A percentile compares a stretch with the other conserved stretches of the same genome.
Conservation (phyloP, 2,888 invertebrate species). For the Eustalomyia histrio region DNA sequence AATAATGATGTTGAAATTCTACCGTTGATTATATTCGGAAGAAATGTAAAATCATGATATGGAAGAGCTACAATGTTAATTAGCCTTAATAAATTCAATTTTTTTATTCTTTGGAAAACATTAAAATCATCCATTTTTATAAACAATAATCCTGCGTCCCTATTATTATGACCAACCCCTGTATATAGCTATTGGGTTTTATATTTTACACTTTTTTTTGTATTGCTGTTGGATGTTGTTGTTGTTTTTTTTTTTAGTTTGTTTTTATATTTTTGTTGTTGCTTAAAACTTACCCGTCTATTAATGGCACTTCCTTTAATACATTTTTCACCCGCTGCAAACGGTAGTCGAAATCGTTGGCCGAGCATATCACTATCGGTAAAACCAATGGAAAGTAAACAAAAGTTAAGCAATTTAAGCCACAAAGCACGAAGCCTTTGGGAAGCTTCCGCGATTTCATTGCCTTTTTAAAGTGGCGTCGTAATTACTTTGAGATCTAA, state of each 20-base stretch:
- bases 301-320: conserved; percentile 82
- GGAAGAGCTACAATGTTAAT: too few species aligned
- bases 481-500: conserved; percentile 77
- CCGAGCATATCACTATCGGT: conserved; percentile 77
- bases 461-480: conserved; percentile 75
- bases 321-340: conserved; percentile 82
- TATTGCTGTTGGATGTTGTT: background rate
- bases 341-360: conserved; percentile 81
- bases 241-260: background rate
- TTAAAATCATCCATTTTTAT: too few species aligned
- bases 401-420: conserved; percentile 79
- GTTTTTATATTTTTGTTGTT: background rate
- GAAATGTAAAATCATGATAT: too few species aligned
- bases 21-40: too few species aligned
- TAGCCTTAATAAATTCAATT: too few species aligned
- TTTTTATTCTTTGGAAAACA: too few species aligned
- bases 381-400: conserved; percentile 77
- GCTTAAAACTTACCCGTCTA: conserved; percentile 81
- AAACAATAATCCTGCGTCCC: too few species aligned
- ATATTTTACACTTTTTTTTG: conserved; percentile 29
- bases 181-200: conserved; percentile 23
- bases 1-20: too few species aligned
- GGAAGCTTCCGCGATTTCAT: conserved; percentile 80
- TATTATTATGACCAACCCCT: background rate
- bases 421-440: conserved; percentile 79